Conservation (phyloP, 2,797 vertebrate species). For the Atherinosoma microstoma region DNA sequence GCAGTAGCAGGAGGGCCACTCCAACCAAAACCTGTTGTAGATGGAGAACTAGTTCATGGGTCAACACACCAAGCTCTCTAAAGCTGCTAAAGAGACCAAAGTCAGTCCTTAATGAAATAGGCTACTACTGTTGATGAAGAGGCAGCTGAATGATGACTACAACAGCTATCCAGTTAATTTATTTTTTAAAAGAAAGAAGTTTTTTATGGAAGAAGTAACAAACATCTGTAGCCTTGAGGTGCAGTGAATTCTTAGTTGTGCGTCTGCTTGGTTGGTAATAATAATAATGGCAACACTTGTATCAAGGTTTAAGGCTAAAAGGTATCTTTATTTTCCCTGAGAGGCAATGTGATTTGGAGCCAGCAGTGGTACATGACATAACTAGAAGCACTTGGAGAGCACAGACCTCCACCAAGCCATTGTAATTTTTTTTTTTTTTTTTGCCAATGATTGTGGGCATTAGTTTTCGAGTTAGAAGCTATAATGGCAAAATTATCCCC, state of each 20-base stretch:
- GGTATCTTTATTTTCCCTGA: no score
- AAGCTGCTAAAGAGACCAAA: neutral
- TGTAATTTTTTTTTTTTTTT: no score
- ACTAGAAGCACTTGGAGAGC: no score
- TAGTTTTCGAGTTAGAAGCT: no score
- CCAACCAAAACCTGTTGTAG: neutral
- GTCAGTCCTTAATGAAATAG: neutral
- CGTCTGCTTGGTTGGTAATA: no score
- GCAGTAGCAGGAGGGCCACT: neutral
- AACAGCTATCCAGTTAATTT: neutral
- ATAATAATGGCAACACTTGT: no score
- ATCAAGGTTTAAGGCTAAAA: no score
- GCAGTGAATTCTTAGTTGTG: neutral
- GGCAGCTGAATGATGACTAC: neutral
- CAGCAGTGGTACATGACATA: no score
- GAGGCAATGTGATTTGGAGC: no score
- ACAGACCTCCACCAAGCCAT: no score
- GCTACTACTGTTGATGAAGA: neutral
- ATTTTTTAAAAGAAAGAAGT: neutral
- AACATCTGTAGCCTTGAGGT: neutral
- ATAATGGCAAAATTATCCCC: no score
- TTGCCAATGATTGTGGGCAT: no score
- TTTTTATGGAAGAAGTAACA: neutral
- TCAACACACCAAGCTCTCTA: neutral
- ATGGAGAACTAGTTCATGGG: neutral